Evolutionary conservation across 2,888 invertebrate genomes (phyloP), one percentile per base, ranked within the genome.

Genomic region (Cyclophora albipunctata): DNA sequence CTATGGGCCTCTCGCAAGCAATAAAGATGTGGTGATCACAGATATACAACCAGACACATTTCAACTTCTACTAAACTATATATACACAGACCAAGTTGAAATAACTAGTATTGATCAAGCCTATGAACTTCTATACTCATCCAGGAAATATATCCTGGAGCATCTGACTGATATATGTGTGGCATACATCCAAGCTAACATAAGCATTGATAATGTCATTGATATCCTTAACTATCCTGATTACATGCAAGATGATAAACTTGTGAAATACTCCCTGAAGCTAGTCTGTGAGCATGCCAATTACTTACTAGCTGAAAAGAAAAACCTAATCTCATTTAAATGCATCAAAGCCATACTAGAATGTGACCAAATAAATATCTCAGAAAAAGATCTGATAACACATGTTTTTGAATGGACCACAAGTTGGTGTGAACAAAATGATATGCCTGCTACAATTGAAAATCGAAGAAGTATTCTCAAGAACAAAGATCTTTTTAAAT

Each of bases 91-190:
- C 63, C 82, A 81, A 62, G 85, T 91, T 48, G 78, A 84, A 52
- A 83, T 93, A 57, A 69, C 75, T 45, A 86, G 84, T 42, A 82
- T 92, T 56, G 86, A 89, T 61, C 89, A 91, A 74, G 92, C 92
- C 40, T 92, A 91, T 86, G 90, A 90, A 60, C 72, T 92, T 53
- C 75, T 91, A 45, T 92, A 92, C 80, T 90, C 91, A n/a, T 90
- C 91, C 35, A 90, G 91, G 63, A 93, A 92, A 75, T 93, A 93
- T 73, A 78, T 93, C 65, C 67, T 93, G 42, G 87, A 90, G 54
- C 82, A 88, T 63, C 74, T 92, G 45, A 76, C 77, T 52, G 78
- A 87, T 42, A 66, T 81, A 49, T 92, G 92, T 66, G 73, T 90
- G 52, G 69, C 81, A 48, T 91, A 90, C 62, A 87, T 93, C 50